Conservation (phyloP, 2,113 vertebrate species). For the Leucosticte australis region DNA sequence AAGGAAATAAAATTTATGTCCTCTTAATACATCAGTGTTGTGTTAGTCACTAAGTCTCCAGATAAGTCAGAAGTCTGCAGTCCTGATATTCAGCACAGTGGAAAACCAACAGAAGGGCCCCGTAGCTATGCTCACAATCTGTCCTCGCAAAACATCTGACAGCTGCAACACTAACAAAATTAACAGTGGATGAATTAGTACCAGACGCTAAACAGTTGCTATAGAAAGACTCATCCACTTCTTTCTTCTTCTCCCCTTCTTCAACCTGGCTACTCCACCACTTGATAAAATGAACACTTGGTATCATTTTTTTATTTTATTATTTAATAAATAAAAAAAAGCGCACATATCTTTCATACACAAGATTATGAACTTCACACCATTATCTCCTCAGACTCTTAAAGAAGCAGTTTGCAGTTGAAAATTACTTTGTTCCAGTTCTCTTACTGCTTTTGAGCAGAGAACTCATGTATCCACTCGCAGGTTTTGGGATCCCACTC, state of each 20-base stretch:
- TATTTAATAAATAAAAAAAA: neutral
- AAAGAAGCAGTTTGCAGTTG: neutral
- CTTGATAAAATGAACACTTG: conserved; percentile 14
- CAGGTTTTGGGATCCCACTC: neutral
- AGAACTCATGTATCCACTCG: neutral
- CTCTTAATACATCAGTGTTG: conserved; percentile 54
- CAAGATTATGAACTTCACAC: neutral
- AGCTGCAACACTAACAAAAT: conserved; percentile 95
- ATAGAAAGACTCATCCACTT: conserved; percentile 59
- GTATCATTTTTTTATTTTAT: neutral
- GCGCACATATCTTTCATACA: neutral
- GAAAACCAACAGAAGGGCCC: conserved; percentile 92
- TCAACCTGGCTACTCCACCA: conserved; percentile 41
- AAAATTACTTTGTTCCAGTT: neutral
- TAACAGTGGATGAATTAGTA: conserved; percentile 96
- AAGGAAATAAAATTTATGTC: conserved; percentile 44
- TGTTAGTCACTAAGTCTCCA: conserved; percentile 64
- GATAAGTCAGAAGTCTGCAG: conserved; percentile 79
- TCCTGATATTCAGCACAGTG: conserved; percentile 86
- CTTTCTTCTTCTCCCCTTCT: conserved; percentile 26
- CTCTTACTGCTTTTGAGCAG: neutral
- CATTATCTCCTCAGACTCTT: neutral
- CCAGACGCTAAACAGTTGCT: conserved; percentile 86
- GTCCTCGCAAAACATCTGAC: conserved; percentile 82
- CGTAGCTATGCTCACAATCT: conserved; percentile 90